Base-by-base conservation (phyloP, 2,888 invertebrate species). In the Tridacna crocea region DNA sequence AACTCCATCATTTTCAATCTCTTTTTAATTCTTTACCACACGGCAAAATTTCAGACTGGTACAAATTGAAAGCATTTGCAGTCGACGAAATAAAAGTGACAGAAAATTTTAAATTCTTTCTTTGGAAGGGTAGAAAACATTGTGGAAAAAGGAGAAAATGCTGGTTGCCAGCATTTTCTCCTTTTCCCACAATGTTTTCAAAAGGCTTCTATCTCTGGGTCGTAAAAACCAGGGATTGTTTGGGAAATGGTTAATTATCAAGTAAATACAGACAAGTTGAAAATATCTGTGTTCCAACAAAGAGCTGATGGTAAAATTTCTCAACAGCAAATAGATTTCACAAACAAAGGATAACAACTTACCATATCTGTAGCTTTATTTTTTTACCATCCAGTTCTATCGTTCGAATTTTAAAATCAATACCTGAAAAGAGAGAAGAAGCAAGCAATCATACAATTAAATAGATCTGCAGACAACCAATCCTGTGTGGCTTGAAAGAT, bases 361-460 rank as follows among this genome's bases (percentile, higher is more conserved):
- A 95, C 95, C 95, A 95, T 92, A 95, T 95, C 90, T 95, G 95
- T 79, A 95, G 92, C 89, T 95, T 95, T 76, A 95, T 95, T 88
- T 95, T 95, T 90, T 95, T 95, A 11, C 95, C 95, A 88, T 95
- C 94, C 87, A 95, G 88, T 88, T 95, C 95, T 84, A 95, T 95
- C 17, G 95, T 95, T 88, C 95, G 93, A 77, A 95, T 95, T 92
- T 95, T 95, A 91, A 95, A 95, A 92, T 95, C 95, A 86, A 95
- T 95, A 77, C 95, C 99, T 99, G 96, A 80, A 94, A 92, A 85
- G 79, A 83, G 68, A 68, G 74, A 81, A 79, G 27, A 81, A 47
- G 8, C 36, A 36, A 95, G 10, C 95, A 95, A 88, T 95, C 94
- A 88, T 95, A 87, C 88, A 95, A 95, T 84, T 95, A 36, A 36